Evolutionary conservation across 2,888 invertebrate genomes (phyloP), one percentile per base, ranked within the genome.

Genomic region (Oxyteleia sp.): DNA sequence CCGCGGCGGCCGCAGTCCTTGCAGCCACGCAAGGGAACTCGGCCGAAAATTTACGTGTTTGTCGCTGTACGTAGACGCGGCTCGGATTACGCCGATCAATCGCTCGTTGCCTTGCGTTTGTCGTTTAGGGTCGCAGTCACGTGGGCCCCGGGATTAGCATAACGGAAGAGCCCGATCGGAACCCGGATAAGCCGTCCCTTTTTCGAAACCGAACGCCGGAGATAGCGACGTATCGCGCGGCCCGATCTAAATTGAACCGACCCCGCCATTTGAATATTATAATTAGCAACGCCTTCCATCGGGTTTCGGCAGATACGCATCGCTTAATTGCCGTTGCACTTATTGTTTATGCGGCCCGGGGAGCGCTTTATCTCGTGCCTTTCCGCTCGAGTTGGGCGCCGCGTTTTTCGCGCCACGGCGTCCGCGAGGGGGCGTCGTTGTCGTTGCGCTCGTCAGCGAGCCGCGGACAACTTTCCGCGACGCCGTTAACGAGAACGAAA

Each of bases 81-180:
- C 41, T 41, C 29, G 63, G 49, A 66, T 80, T 61, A 51, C 51
- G 57, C 23, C 59, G 57, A 74, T 80, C 71, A 72, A 72, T 80
- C 66, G 59, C 63, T 64, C 47, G 59, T 72, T 64, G 53, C 63
- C 66, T 43, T 47, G 57, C 26, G 16, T 55, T 35, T 32, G 53
- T 61, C 47, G 47, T 76, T 66, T 43, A 29, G 43, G 29, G 23
- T 41, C 32, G 20, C 51, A 20, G 43, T 68, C 76, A 61, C 18
- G 51, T 57, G 43, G 49, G 5, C 20, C 32, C 20, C n/a, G 13
- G n/a, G 15, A 74, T 74, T 74, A 85, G 85, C 84, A 86, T 87
- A 86, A 85, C 88, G 88, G 87, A 89, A 88, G 88, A 84, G 85
- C 66, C 82, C 78, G 88, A 85, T 86, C 79, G 84, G 74, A 75